Evolutionary conservation across 2,113 vertebrate species (phyloP).

Genomic region (Tachycineta bicolor): DNA sequence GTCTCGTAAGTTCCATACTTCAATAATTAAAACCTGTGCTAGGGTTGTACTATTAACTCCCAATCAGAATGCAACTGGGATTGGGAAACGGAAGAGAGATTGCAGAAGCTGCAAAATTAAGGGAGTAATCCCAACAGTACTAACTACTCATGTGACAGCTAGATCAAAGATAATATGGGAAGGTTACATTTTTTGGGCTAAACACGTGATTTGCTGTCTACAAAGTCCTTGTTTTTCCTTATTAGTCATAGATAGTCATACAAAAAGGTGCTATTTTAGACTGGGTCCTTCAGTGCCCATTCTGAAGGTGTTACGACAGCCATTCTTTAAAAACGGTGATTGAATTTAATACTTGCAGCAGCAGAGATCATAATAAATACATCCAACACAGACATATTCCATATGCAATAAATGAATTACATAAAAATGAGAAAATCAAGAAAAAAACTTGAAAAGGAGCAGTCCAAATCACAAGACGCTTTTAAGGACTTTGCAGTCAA

Average conservation of each 20-base stretch:
- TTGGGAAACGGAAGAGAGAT: accelerated
- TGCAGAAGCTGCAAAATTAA: background rate
- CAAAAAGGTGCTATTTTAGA: background rate
- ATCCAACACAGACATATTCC: background rate
- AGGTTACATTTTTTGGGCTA: background rate
- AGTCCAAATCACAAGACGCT: background rate
- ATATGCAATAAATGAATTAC: background rate
- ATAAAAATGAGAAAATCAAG: background rate
- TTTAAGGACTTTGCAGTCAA: background rate
- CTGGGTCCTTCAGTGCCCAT: background rate
- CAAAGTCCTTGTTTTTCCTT: background rate
- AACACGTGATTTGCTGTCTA: background rate
- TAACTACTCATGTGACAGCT: background rate
- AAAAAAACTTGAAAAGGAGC: background rate
- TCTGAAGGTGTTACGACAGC: background rate
- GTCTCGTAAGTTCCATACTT: background rate
- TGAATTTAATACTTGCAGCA: background rate
- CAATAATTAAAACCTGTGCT: background rate
- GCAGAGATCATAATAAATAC: background rate
- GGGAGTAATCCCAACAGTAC: background rate
- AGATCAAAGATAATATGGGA: background rate
- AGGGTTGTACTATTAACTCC: background rate
- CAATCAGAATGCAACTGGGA: accelerated
- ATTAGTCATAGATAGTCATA: background rate
- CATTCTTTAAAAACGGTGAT: background rate